Evolutionary conservation across 2,888 invertebrate genomes (phyloP), one percentile per base, ranked within the genome.

Genomic region (Panorpa germanica): DNA sequence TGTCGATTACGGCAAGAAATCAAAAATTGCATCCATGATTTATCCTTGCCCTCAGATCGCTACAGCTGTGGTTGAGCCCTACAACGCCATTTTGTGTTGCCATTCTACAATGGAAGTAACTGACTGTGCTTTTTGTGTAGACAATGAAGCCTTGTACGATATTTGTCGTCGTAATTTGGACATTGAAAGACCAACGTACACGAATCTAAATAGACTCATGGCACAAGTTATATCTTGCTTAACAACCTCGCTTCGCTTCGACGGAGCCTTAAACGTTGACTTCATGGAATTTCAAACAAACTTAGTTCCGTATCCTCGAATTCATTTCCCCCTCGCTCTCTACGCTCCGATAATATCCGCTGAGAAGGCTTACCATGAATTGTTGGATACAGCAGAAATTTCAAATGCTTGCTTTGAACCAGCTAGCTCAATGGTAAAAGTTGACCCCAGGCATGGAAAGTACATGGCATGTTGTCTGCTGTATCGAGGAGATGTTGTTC

Each of bases 401-500:
- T 81, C 86, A 38, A 69, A 66, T 49, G 63, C 74, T 3, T 83
- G 85, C 47, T 90, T 88, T 44, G 78, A 82, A 42, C 76, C 81
- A 3, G 59, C 65, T 12, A 80, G 75, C 48, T 70, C 81, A 55
- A 70, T 78, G 71, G 66, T 80, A 0, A 77, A 74, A 44, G 82
- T 80, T 46, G 71, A 80, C 50, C 75, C 77, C 0, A 45, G 66
- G 26, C 43, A 52, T 13, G 78, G 78, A 21, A 68, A 63, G 41
- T 82, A 81, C 49, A 78, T 83, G 70, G 62, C 75, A 4, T 72
- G 77, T 40, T 71, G 73, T 40, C 47, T 77, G 35, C 47, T 77
- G 10, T 77, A 73, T 40, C 59, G 76, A 26, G 76, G 77, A 13
- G 70, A 76, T 37, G 62, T 75, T 0, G 60, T 58, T 28, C 62